These are phyloP conservation scores for Eulemur rubriventer DNA, from an alignment of 2,797 vertebrate genomes.

Conservation along the genomic window DNA sequence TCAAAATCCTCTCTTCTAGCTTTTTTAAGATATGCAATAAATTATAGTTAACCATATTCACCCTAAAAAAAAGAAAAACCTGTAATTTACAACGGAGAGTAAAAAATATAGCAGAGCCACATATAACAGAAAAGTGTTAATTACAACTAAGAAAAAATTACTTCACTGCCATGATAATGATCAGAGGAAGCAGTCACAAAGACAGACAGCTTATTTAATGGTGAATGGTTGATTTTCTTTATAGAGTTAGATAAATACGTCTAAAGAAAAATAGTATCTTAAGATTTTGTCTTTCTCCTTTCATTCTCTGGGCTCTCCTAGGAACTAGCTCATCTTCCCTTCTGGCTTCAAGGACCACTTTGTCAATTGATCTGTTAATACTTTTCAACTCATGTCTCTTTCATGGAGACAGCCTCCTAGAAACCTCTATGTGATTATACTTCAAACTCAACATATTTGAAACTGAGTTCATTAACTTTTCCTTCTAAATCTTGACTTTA, in stretches of 20 bases:
- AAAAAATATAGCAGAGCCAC: neutral
- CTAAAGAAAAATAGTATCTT: neutral
- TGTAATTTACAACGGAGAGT: neutral
- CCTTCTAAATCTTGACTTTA: neutral
- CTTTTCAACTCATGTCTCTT: neutral
- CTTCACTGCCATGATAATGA: neutral
- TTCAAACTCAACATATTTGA: neutral
- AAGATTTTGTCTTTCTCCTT: neutral
- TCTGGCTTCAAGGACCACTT: neutral
- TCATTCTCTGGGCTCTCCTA: neutral
- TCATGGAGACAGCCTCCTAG: neutral
- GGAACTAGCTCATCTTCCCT: neutral
- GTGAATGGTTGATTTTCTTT: neutral
- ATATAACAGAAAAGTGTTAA: neutral
- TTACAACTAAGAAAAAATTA: constrained; percentile 7
- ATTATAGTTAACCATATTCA: too few species aligned
- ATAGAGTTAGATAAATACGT: neutral
- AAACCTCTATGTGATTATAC: neutral
- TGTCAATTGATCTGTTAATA: neutral
- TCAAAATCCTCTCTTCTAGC: too few species aligned
- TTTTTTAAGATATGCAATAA: too few species aligned
- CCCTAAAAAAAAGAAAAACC: neutral
- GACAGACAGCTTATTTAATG: neutral
- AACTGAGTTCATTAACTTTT: neutral
- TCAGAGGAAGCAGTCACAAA: neutral